These are phyloP conservation scores for Patagioenas fasciata DNA, from an alignment of 2,113 vertebrate species.

Conservation along the genomic window DNA sequence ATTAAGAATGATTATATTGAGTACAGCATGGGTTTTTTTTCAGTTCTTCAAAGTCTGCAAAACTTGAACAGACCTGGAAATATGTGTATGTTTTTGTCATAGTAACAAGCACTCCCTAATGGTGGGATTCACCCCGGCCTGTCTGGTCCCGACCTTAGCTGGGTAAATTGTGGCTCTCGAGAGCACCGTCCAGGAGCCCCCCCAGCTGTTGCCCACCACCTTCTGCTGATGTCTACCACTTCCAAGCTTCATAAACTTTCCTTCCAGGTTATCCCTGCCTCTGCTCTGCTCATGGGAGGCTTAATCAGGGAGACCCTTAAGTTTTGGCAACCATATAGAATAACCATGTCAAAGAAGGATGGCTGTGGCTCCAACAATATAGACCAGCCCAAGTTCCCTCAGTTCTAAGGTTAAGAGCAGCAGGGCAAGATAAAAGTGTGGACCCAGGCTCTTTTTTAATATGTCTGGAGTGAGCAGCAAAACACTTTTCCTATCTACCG, in stretches of 20 bases:
- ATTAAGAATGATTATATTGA: not conserved
- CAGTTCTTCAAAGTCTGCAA: not conserved
- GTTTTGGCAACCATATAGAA: not conserved
- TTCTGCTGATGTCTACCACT: not conserved
- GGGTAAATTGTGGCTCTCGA: not conserved
- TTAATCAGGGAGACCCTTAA: not conserved
- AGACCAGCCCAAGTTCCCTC: not conserved
- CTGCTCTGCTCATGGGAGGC: not conserved
- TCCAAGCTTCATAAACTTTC: not conserved
- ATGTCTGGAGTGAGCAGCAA: not conserved
- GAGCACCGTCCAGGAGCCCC: not conserved
- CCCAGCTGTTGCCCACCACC: not conserved
- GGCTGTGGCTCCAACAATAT: not conserved
- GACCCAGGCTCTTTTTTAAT: not conserved
- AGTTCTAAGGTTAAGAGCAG: not conserved
- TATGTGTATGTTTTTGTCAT: accelerated
- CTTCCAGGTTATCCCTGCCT: not conserved
- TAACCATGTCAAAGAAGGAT: not conserved
- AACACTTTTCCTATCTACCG: not conserved
- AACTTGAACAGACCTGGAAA: not conserved
- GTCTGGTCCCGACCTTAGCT: not conserved
- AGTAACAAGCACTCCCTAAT: not conserved
- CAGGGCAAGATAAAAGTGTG: not conserved
- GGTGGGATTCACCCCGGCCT: not conserved
- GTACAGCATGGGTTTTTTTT: not conserved